phyloP scores from a whole-genome alignment of 2,113 vertebrate genomes.

The Tachysurus vachellii region DNA sequence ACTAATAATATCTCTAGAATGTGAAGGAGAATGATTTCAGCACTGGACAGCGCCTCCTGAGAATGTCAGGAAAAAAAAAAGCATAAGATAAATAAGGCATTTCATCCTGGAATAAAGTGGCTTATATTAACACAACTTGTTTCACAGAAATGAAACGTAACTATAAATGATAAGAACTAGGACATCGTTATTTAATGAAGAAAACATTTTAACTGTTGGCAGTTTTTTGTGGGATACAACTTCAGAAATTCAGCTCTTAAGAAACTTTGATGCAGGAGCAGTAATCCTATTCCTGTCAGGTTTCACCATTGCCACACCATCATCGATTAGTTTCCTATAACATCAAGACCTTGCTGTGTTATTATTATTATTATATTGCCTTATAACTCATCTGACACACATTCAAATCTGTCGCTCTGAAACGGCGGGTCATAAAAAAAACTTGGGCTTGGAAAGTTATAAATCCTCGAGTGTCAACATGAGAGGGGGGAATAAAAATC shows the following conservation, averaged over 20 bases:
- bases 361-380: not conserved
- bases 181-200: not conserved
- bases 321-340: not conserved
- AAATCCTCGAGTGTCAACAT: not conserved
- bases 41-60: not conserved
- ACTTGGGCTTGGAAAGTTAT: conserved; percentile 44
- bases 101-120: not conserved
- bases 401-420: conserved; percentile 24
- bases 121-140: not conserved
- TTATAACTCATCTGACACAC: not conserved
- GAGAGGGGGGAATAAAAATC: not conserved
- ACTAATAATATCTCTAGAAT: not conserved
- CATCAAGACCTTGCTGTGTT: not conserved
- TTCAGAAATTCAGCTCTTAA: not conserved
- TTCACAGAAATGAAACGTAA: not conserved
- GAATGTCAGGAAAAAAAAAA: not conserved
- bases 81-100: not conserved
- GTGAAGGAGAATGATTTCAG: not conserved
- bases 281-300: not conserved
- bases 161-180: not conserved
- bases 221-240: not conserved
- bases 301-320: not conserved
- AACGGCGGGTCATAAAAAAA: conserved; percentile 40
- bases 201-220: not conserved
- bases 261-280: not conserved